These are phyloP conservation scores for Heteronetta atricapilla DNA, from an alignment of 2,113 vertebrate species.

Conservation along the genomic window DNA sequence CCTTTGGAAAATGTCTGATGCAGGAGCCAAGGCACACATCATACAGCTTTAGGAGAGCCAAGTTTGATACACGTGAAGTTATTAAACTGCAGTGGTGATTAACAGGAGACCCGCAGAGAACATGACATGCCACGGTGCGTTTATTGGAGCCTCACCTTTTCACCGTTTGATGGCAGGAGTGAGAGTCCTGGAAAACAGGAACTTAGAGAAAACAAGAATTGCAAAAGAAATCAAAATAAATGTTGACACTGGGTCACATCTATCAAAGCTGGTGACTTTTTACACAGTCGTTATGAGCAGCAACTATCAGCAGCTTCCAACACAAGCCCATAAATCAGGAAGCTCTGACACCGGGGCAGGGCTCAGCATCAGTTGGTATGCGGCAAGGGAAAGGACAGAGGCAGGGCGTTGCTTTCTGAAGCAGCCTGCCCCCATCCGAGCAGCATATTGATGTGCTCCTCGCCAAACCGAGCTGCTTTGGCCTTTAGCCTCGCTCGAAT, in stretches of 20 bases:
- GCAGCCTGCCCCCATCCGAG: neutral
- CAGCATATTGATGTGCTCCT: neutral
- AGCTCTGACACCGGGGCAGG: neutral
- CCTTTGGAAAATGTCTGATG: neutral
- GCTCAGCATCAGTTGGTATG: neutral
- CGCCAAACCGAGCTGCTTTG: neutral
- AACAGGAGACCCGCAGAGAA: neutral
- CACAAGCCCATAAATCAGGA: neutral
- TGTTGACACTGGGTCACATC: neutral
- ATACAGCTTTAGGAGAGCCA: neutral
- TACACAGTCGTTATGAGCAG: neutral
- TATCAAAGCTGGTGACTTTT: neutral
- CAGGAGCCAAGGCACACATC: neutral
- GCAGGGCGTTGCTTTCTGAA: neutral
- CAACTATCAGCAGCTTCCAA: neutral
- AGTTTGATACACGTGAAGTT: neutral
- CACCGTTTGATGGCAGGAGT: neutral
- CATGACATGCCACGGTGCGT: accelerated
- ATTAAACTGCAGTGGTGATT: neutral
- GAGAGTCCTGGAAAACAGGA: neutral
- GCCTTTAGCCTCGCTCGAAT: neutral
- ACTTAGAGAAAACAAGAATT: neutral
- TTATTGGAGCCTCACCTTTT: neutral
- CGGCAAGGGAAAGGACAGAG: neutral
- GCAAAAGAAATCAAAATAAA: neutral